Evolutionary conservation across 2,888 invertebrate genomes (phyloP).

Genomic region (Tigriopus californicus): DNA sequence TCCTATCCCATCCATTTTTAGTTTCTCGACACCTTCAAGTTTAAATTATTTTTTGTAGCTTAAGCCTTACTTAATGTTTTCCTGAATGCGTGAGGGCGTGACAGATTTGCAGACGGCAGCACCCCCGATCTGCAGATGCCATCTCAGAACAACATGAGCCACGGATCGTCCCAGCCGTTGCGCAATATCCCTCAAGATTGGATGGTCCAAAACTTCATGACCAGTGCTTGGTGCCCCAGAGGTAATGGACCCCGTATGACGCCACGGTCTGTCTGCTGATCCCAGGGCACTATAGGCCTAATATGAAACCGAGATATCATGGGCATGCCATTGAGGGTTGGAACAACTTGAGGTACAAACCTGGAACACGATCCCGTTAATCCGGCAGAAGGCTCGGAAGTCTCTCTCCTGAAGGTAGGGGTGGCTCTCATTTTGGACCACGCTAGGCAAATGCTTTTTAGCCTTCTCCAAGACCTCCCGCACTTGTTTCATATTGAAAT

Average conservation of each 20-base stretch:
- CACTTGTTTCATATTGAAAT: slow-evolving; percentile 3
- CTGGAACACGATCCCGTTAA: slow-evolving; percentile 4
- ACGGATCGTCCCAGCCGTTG: not conserved
- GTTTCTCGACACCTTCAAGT: too few relatives aligned
- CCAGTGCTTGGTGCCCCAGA: slow-evolving; percentile 4
- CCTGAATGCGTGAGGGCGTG: slow-evolving; percentile 8
- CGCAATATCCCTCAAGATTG: not conserved
- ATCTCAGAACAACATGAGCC: slow-evolving; percentile 4
- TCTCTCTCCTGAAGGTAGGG: slow-evolving; percentile 12
- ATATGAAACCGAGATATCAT: not conserved
- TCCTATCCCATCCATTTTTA: too few relatives aligned
- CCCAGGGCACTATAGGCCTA: slow-evolving; percentile 13
- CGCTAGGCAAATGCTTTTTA: slow-evolving; percentile 4
- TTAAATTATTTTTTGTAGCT: too few relatives aligned
- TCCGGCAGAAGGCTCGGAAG: slow-evolving; percentile 6
- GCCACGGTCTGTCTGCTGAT: slow-evolving; percentile 8
- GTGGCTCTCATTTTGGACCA: slow-evolving; percentile 13
- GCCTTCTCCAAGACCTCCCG: not conserved
- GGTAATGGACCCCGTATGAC: not conserved
- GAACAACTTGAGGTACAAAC: too few relatives aligned
- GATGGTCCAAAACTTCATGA: slow-evolving; percentile 9
- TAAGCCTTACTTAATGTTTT: not conserved
- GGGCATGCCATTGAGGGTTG: too few relatives aligned
- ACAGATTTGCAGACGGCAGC: slow-evolving; percentile 1
- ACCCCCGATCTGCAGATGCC: slow-evolving; percentile 12